A percentile compares a stretch with the other conserved stretches of the same genome.
phyloP scores from a whole-genome alignment of 1,140 invertebrate genomes.

The Paralvinella palmiformis region DNA sequence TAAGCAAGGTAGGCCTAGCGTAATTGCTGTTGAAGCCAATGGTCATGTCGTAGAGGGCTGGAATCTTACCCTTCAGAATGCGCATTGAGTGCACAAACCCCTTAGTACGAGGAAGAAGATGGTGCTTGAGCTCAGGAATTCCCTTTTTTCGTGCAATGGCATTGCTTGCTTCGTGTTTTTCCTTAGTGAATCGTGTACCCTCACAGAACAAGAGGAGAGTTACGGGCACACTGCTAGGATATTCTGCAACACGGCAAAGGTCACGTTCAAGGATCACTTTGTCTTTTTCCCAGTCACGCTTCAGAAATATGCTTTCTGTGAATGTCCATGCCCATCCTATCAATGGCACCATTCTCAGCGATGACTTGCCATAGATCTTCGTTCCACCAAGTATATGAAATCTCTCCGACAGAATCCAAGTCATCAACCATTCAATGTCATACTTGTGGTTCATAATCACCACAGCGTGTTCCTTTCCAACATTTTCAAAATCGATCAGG shows the following conservation, averaged over 20 bases:
- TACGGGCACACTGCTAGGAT: slow-evolving; percentile 52
- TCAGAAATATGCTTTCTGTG: slow-evolving; percentile 85
- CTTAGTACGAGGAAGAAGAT: slow-evolving; percentile 85
- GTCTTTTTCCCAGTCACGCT: slow-evolving; percentile 86
- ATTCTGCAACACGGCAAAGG: slow-evolving; percentile 73
- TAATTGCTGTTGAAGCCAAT: slow-evolving; percentile 60
- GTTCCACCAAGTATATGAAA: slow-evolving; percentile 60
- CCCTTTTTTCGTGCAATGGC: slow-evolving; percentile 82
- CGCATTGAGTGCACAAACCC: slow-evolving; percentile 63
- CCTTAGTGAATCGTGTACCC: slow-evolving; percentile 83
- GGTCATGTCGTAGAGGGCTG: slow-evolving; percentile 80
- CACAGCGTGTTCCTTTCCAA: slow-evolving; percentile 81
- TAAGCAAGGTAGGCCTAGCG: slow-evolving; percentile 66
- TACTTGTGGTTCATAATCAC: slow-evolving; percentile 92
- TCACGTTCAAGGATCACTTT: slow-evolving; percentile 71
- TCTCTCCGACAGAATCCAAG: slow-evolving; percentile 45
- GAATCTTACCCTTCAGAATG: slow-evolving; percentile 52
- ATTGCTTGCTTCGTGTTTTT: slow-evolving; percentile 80
- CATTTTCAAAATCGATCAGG: slow-evolving; percentile 69
- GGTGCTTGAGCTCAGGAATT: slow-evolving; percentile 77
- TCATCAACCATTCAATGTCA: slow-evolving; percentile 78
- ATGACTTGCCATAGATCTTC: slow-evolving; percentile 91
- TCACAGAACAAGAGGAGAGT: slow-evolving; percentile 81
- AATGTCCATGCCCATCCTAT: slow-evolving; percentile 94
- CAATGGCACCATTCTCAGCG: slow-evolving; percentile 82